These are phyloP conservation scores for Aphelenchoides fujianensis DNA, from an alignment of 1,140 invertebrate species.

Conservation along the genomic window DNA sequence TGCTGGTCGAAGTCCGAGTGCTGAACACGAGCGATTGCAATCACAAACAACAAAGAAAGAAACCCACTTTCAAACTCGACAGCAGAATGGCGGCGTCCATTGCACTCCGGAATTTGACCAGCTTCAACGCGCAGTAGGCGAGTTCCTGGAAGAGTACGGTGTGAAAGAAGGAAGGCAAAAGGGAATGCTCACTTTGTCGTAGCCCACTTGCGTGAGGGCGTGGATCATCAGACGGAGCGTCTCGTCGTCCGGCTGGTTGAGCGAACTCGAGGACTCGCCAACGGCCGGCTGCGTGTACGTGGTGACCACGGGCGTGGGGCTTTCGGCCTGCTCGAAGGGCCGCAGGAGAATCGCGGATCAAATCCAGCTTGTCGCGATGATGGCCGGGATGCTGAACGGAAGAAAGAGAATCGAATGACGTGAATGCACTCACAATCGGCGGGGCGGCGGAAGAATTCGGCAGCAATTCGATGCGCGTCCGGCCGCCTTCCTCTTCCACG, in stretches of 20 bases:
- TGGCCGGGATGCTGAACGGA: conserved; percentile 30
- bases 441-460: no score
- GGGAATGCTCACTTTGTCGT: conserved; percentile 45
- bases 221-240: conserved; percentile 39
- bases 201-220: conserved; percentile 41
- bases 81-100: conserved; percentile 41
- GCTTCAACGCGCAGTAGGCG: conserved; percentile 51
- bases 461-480: no score
- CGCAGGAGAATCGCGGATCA: conserved; percentile 49
- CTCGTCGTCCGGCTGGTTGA: conserved; percentile 22
- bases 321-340: conserved; percentile 41
- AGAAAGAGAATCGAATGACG: no score
- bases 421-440: no score
- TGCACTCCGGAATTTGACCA: conserved; percentile 52
- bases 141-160: conserved; percentile 45
- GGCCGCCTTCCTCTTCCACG: no score
- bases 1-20: conserved; percentile 8
- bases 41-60: background rate
- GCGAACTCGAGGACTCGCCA: background rate
- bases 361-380: conserved; percentile 50
- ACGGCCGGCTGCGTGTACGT: background rate
- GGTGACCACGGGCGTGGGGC: conserved; percentile 2
- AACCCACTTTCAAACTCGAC: conserved; percentile 21
- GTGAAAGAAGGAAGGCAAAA: conserved; percentile 24
- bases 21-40: conserved; percentile 11